Evolutionary conservation across 2,113 vertebrate species (phyloP).

Genomic region (Vulpes ferrilata): DNA sequence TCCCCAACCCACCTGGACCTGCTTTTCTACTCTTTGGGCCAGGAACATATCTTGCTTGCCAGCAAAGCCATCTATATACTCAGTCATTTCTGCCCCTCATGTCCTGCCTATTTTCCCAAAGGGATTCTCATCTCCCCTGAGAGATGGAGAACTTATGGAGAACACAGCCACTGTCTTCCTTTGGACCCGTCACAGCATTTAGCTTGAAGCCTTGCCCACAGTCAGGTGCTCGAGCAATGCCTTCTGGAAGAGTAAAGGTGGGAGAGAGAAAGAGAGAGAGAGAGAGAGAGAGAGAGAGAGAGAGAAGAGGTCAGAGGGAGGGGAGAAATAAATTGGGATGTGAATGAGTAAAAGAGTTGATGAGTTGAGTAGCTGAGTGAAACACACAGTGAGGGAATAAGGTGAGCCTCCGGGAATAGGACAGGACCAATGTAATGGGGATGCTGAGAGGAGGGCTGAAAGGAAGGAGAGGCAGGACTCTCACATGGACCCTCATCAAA

Average conservation of each 20-base stretch:
- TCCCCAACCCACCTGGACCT: neutral
- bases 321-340: constrained; percentile 43
- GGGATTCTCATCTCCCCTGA: constrained; percentile 13
- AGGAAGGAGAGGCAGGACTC: neutral
- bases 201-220: constrained; percentile 15
- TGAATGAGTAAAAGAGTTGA: constrained; percentile 36
- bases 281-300: neutral
- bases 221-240: constrained; percentile 25
- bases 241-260: constrained; percentile 35
- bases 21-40: neutral
- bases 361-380: constrained; percentile 27
- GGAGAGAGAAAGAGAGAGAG: neutral
- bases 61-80: neutral
- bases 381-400: constrained; percentile 18
- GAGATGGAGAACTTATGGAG: neutral
- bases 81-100: neutral
- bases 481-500: constrained; percentile 56
- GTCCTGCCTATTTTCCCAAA: neutral
- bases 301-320: neutral
- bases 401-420: neutral
- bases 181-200: neutral
- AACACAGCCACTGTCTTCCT: constrained; percentile 7
- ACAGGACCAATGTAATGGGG: neutral
- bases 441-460: constrained; percentile 8
- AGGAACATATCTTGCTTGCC: constrained; percentile 16